Evolutionary conservation across 2,797 vertebrate genomes (phyloP).

Genomic region (Odontamblyopus lacepedii): DNA sequence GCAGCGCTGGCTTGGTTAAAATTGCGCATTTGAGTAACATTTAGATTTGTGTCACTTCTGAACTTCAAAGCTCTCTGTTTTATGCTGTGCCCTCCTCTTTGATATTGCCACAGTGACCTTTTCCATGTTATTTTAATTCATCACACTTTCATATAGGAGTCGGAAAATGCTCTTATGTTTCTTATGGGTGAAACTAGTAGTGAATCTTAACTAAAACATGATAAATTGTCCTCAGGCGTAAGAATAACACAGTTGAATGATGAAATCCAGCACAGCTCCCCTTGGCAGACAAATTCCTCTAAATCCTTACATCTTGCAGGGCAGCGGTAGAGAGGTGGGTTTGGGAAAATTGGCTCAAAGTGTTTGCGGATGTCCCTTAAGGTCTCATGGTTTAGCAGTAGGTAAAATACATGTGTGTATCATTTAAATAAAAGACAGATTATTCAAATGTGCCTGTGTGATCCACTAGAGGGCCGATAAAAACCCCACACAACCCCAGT

Average conservation of each 20-base stretch:
- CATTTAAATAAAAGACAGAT: conserved; percentile 57
- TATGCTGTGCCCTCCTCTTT: conserved; percentile 33
- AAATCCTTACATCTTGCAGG: conserved; percentile 63
- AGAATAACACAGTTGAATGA: conserved; percentile 69
- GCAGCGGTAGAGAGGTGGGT: conserved; percentile 41
- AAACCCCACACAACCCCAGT: conserved; percentile 31
- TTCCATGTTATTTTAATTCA: conserved; percentile 39
- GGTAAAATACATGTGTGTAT: conserved; percentile 46
- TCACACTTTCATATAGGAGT: conserved; percentile 29
- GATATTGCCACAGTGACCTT: conserved; percentile 47
- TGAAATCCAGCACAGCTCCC: conserved; percentile 63
- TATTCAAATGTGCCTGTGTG: conserved; percentile 63
- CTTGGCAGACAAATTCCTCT: conserved; percentile 62
- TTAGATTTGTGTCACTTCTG: conserved; percentile 49
- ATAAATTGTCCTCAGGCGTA: conserved; percentile 57
- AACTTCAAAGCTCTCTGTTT: conserved; percentile 39
- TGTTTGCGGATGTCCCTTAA: conserved; percentile 33
- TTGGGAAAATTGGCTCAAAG: conserved; percentile 57
- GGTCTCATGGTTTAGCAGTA: conserved; percentile 53
- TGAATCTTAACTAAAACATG: conserved; percentile 49
- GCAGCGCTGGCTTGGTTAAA: neutral
- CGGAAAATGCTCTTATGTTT: conserved; percentile 52
- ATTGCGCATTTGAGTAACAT: conserved; percentile 40
- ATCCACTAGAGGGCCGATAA: conserved; percentile 50
- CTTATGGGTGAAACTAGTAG: conserved; percentile 35